Evolutionary conservation across 2,888 invertebrate species (phyloP), one percentile per base, ranked within the genome.

Genomic region (Andrena bicolor): DNA sequence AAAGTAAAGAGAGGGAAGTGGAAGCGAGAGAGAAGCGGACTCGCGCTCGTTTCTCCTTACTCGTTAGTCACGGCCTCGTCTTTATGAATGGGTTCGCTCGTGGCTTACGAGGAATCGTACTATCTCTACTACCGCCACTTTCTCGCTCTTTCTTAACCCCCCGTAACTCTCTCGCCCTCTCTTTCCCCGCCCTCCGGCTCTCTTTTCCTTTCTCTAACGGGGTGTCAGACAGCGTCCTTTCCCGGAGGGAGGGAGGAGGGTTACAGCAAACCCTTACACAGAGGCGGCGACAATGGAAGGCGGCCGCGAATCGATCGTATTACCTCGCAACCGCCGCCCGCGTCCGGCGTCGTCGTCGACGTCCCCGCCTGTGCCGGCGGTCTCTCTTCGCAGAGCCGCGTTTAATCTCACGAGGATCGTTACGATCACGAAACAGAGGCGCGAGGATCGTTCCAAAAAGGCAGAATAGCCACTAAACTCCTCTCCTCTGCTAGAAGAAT

Each of bases 81-180:
- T 92, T 92, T 91, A 92, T 92, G 92, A 92, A 92, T 92, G 92
- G 90, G 88, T 90, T 86, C 87, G 86, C 87, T 86, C 88, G 88
- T 86, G 87, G 87, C 88, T 89, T 89, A 90, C 90, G 89, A 91
- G 90, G 86, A 91, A 90, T 91, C 90, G 88, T 88, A 89, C 90
- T 91, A 90, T 86, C 88, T 88, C 86, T 88, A 87, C 90, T 89
- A 88, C 90, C 83, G 82, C 84, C 74, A 74, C 88, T 86, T 88
- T 89, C 88, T 83, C 86, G 74, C 86, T 82, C 80, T 82, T 80
- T 73, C 74, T 73, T 83, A 74, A n/a, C n/a, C 78, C 71, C 71
- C 80, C 26, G 76, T 23, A 51, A 6, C 58, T 20, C 35, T 8
- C 61, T 71, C 80, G 63, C 65, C 48, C 80, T 80, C 77, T 82